Evolutionary conservation across 2,797 vertebrate genomes (phyloP), one percentile per base, ranked within the genome.

Genomic region (Acipenser oxyrinchus): DNA sequence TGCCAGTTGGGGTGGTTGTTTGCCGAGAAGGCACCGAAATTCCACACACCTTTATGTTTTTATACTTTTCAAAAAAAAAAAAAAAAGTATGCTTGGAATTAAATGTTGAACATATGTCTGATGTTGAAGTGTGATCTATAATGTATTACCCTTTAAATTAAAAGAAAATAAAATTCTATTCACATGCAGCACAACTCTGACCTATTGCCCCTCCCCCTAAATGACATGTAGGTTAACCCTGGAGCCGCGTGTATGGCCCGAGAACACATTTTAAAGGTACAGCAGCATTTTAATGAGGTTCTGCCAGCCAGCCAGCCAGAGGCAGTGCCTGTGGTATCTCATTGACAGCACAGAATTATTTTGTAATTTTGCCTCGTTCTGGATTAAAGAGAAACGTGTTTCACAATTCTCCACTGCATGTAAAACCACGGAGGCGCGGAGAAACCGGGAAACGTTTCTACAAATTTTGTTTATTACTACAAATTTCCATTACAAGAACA

Each of bases 91-190:
- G 23, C 23, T 37, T 37, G 23, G 23, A 37, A 37, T 37, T 37
- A 4, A 37, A 2, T 37, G 23, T 37, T 37, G 23, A 37, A 18
- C 15, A 37, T 37, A 10, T 62, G 11, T 58, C 49, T 58, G 18
- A 66, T 48, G 55, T 5, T 59, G 37, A 7, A 4, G 4, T 49
- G 37, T 49, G 23, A 13, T 59, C 8, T 13, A 15, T 37, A 48
- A 66, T 13, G 23, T 37, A 37, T 58, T 51, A 11, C 48, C 58
- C 49, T 49, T 67, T n/a, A 52, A 49, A 60, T 66, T 49, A 7
- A n/a, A 37, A 37, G 23, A 37, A 37, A 18, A 66, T 59, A 12
- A 49, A 13, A 66, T 60, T 49, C 13, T 13, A 9, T 9, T 65
- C 18, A 10, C 8, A 55, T 10, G 53, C 6, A 53, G 23, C 8